These are phyloP conservation scores for Linnaemya vulpina DNA, from an alignment of 2,888 invertebrate species.

Conservation along the genomic window DNA sequence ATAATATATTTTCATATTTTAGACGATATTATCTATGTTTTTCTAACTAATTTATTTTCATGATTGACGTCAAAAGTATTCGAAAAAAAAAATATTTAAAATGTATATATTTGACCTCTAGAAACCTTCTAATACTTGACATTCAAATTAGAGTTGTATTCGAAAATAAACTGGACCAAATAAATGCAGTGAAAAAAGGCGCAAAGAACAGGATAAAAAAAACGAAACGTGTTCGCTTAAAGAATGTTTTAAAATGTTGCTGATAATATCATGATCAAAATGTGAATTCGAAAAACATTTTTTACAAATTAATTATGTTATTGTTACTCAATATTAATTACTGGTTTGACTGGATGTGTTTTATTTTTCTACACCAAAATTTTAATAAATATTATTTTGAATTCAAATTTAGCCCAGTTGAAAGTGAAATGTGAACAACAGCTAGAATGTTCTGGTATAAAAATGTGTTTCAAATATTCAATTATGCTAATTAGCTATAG, in stretches of 20 bases:
- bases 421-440: slow-evolving; percentile 42
- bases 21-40: no score
- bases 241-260: neutral
- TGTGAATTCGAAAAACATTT: slow-evolving; percentile 30
- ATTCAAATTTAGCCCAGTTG: slow-evolving; percentile 6
- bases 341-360: slow-evolving; percentile 35
- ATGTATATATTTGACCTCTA: no score
- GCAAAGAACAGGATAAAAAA: neutral
- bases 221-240: neutral
- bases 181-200: neutral
- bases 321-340: slow-evolving; percentile 25
- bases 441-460: slow-evolving; percentile 18
- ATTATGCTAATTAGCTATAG: neutral
- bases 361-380: neutral
- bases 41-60: no score
- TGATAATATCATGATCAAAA: slow-evolving; percentile 3
- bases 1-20: no score
- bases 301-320: no score
- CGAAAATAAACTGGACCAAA: neutral
- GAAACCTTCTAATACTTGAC: no score
- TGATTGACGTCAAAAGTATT: no score
- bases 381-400: no score
- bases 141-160: no score
- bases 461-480: neutral
- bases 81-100: no score